Evolutionary conservation across 2,797 vertebrate genomes (phyloP).

Genomic region (Paguma larvata): DNA sequence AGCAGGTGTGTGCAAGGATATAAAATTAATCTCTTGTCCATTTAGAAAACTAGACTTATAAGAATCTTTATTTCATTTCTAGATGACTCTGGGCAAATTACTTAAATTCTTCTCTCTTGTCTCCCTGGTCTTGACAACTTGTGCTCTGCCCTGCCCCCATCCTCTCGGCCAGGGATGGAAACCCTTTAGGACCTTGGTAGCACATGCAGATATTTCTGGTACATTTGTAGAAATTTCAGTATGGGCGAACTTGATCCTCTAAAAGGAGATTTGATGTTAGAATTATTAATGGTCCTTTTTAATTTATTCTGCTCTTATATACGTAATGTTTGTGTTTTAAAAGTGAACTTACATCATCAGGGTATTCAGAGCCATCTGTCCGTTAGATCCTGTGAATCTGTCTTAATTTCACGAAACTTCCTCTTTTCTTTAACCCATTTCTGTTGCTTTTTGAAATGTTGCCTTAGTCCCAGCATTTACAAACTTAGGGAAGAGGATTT

Average conservation of each 20-base stretch:
- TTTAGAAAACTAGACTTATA: background rate
- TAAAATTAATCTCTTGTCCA: background rate
- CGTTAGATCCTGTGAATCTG: background rate
- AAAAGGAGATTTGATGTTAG: background rate
- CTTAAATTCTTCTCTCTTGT: constrained; percentile 3
- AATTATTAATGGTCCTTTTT: background rate
- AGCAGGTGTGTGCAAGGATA: background rate
- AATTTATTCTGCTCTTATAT: background rate
- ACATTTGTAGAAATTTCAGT: constrained; percentile 10
- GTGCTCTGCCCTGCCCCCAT: background rate
- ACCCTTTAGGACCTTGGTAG: background rate
- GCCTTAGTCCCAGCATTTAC: background rate
- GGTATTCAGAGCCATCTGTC: background rate
- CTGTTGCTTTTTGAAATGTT: constrained; percentile 34
- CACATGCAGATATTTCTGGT: background rate
- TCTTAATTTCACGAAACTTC: constrained; percentile 26
- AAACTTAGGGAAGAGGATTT: background rate
- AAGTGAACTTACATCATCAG: background rate
- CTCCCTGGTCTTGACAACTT: background rate
- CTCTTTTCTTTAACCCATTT: background rate
- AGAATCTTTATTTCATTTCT: constrained; percentile 26
- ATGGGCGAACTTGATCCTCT: constrained; percentile 14
- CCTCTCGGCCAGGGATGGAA: background rate
- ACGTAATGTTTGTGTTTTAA: constrained; percentile 25
- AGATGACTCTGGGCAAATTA: background rate